Conservation (phyloP, 1,140 invertebrate species). For the Aphaenogaster floridana region DNA sequence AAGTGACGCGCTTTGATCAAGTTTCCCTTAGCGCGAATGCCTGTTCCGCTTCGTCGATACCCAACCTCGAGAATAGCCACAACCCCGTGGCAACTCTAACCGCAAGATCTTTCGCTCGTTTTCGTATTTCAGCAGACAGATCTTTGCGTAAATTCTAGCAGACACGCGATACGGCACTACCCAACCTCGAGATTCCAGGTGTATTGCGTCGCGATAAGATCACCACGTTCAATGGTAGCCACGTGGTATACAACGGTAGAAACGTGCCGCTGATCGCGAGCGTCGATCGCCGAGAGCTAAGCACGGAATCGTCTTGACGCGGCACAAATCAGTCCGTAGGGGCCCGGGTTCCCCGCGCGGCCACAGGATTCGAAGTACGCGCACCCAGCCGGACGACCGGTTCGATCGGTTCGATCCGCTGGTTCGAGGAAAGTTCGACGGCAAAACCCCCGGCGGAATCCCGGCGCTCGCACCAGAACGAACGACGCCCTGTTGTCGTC, state of each 20-base stretch:
- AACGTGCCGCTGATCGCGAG: conserved; percentile 47
- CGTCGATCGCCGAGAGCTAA: conserved; percentile 28
- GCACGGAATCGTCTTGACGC: conserved; percentile 32
- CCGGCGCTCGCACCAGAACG: conserved; percentile 74
- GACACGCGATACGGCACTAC: conserved; percentile 8
- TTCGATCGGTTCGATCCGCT: conserved; percentile 6
- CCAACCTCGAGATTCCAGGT: neutral
- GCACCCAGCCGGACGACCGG: conserved; percentile 55
- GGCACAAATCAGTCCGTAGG: conserved; percentile 30
- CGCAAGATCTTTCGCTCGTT: conserved; percentile 26
- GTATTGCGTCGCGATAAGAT: conserved; percentile 59
- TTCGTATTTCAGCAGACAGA: neutral
- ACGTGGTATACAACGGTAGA: conserved; percentile 30
- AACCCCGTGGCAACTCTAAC: conserved; percentile 48
- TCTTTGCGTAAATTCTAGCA: neutral
- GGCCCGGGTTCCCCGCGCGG: neutral
- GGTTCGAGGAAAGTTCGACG: conserved; percentile 22
- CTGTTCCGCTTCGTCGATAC: conserved; percentile 32
- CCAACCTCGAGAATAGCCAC: conserved; percentile 56
- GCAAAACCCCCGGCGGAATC: conserved; percentile 59
- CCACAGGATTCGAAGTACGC: neutral
- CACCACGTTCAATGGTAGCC: conserved; percentile 53
- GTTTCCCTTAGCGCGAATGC: conserved; percentile 28
- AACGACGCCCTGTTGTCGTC: conserved; percentile 79
- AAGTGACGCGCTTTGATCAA: conserved; percentile 46